Evolutionary conservation across 2,888 invertebrate genomes (phyloP).

Genomic region (Aquatica leii): DNA sequence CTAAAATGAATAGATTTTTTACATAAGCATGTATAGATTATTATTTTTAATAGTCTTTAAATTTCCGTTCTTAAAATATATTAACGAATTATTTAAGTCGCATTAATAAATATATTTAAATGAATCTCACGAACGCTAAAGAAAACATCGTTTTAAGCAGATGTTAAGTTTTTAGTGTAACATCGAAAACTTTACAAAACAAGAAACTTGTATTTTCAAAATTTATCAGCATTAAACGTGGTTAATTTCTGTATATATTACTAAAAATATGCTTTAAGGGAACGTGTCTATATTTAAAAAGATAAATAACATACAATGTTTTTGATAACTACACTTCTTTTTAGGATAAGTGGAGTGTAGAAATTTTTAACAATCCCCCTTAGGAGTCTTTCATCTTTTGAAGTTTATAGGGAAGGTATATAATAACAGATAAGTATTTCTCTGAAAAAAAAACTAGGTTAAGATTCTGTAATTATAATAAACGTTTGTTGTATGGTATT

Average conservation of each 20-base stretch:
- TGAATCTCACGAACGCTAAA: slow-evolving; percentile 42
- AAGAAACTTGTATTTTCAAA: slow-evolving; percentile 10
- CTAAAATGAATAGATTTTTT: slow-evolving; percentile 22
- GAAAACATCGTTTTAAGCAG: slow-evolving; percentile 39
- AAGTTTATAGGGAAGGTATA: slow-evolving; percentile 13
- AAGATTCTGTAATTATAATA: slow-evolving; percentile 14
- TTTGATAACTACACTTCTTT: slow-evolving; percentile 12
- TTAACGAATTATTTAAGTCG: no score
- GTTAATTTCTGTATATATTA: slow-evolving; percentile 1
- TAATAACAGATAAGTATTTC: slow-evolving; percentile 27
- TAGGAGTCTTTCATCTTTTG: slow-evolving; percentile 12
- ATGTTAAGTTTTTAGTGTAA: slow-evolving; percentile 35
- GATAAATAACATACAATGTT: background rate
- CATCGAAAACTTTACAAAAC: slow-evolving; percentile 16
- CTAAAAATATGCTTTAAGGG: background rate
- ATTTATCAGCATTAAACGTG: slow-evolving; percentile 20
- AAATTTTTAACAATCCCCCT: slow-evolving; percentile 16
- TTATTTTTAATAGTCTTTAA: no score
- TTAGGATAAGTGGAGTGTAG: background rate
- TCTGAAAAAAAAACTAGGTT: slow-evolving; percentile 20
- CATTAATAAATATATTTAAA: slow-evolving; percentile 45
- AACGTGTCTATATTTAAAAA: background rate
- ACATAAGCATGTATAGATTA: slow-evolving; percentile 14
- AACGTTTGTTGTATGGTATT: slow-evolving; percentile 4
- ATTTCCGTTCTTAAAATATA: no score